phyloP scores from a whole-genome alignment of 2,113 vertebrate genomes.

The Microcebus jonahi region DNA sequence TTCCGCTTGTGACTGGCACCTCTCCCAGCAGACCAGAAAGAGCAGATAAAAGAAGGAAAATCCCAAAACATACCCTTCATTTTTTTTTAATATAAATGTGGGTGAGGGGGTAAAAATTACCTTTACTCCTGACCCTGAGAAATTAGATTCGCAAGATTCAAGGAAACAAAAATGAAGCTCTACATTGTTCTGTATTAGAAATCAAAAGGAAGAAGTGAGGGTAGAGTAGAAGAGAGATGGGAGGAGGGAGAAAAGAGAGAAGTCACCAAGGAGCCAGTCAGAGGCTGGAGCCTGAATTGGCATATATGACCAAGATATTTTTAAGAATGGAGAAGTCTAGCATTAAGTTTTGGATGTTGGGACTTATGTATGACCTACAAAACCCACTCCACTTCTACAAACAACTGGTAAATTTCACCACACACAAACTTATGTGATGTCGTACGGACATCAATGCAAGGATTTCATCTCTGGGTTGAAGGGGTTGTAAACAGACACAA shows the following conservation, averaged over 20 bases:
- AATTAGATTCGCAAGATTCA: background rate
- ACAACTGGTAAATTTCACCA: background rate
- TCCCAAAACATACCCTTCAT: background rate
- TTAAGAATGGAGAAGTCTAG: background rate
- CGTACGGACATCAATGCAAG: background rate
- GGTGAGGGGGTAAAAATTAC: background rate
- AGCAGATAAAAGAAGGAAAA: background rate
- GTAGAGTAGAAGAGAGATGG: background rate
- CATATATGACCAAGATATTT: background rate
- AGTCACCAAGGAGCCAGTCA: no score
- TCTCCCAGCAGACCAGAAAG: background rate
- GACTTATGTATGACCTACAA: background rate
- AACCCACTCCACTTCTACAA: background rate
- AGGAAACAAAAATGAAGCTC: background rate
- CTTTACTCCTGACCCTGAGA: background rate
- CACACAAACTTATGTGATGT: background rate
- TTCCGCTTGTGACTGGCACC: background rate
- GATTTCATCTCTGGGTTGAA: background rate
- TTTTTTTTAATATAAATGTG: background rate
- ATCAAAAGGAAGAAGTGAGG: background rate
- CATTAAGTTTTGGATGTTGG: background rate
- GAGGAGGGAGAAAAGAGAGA: background rate
- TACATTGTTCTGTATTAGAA: background rate
- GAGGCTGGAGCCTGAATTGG: background rate
- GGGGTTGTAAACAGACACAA: background rate